Base-by-base conservation (phyloP, 2,113 vertebrate species). In the Baryphthengus martii region DNA sequence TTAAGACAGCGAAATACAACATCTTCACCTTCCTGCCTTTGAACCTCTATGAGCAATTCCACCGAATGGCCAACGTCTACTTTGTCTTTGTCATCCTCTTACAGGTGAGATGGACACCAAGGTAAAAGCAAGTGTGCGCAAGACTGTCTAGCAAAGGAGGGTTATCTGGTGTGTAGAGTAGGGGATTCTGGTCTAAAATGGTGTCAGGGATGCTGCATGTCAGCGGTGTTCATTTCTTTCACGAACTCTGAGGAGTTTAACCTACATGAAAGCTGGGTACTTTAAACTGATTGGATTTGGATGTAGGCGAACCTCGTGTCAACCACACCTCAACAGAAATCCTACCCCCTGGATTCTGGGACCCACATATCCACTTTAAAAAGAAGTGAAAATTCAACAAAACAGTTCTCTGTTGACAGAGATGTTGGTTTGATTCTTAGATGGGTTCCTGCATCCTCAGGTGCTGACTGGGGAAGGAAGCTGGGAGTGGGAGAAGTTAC, bases 31-130 rank as follows among this genome's bases (percentile, higher is more conserved):
- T 99, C 96, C 96, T 99, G 93, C 99, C 99, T 0, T 95, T 98
- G 61, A 99, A 98, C 72, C 97, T 99, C 87, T 99, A 98, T 0
- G 99, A 99, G 90, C 99, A 99, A 96, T 99, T 99, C 95, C 98
- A 98, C 68, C 97, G 98, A 3, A 56, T 91, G 26, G 99, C 99
- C 75, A 99, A 99, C 35, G 17, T 99, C 93, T 99, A 99, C 97
- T 99, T 99, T 35, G 98, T 99, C 80, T 95, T 99, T 5, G 98
- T 99, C 83, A 92, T 99, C 89, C 91, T 99, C 85, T 88, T 99
- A 44, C 99, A 99, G 99, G 99, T 99, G 91, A 96, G 94, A 2
- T 4, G 63, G 56, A 20, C 40, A 29, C 58, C 16, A 2, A 1
- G 25, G 58, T 17, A 13, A 2, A 6, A 9, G 39, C 3, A 1